phyloP scores from a whole-genome alignment of 2,113 vertebrate species.

The Elgaria multicarinata region DNA sequence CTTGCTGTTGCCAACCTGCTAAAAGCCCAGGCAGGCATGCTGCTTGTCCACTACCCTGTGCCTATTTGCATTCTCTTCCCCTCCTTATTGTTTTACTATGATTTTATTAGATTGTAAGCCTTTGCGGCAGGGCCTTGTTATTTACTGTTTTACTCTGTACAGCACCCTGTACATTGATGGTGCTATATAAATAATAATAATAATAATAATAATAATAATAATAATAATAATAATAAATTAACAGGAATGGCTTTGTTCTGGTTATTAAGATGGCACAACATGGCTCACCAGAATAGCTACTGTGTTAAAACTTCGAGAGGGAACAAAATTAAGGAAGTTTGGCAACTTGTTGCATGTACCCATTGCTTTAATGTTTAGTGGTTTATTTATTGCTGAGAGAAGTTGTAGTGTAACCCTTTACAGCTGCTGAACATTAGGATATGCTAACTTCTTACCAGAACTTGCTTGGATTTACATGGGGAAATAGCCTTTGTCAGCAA shows the following conservation, averaged over 20 bases:
- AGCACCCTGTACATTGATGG: no score
- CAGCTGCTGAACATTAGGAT: background rate
- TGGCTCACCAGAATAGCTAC: background rate
- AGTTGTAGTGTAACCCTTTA: background rate
- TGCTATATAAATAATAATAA: no score
- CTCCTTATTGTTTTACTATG: no score
- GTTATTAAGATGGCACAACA: background rate
- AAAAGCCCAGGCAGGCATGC: background rate
- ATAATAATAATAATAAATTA: no score
- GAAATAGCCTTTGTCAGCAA: background rate
- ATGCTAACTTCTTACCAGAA: background rate
- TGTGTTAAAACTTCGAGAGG: background rate
- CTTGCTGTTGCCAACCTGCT: background rate
- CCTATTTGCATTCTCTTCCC: no score
- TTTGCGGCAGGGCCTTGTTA: no score
- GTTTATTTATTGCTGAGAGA: background rate
- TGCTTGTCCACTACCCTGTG: no score
- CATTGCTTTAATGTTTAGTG: background rate
- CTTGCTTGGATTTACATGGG: no score
- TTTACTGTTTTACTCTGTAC: no score
- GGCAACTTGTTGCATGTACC: background rate
- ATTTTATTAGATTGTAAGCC: no score
- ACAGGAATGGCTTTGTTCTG: background rate
- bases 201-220: no score
- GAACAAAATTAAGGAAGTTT: conserved; percentile 20